Evolutionary conservation across 1,140 invertebrate genomes (phyloP).

Genomic region (Drosophila malerkotliana): DNA sequence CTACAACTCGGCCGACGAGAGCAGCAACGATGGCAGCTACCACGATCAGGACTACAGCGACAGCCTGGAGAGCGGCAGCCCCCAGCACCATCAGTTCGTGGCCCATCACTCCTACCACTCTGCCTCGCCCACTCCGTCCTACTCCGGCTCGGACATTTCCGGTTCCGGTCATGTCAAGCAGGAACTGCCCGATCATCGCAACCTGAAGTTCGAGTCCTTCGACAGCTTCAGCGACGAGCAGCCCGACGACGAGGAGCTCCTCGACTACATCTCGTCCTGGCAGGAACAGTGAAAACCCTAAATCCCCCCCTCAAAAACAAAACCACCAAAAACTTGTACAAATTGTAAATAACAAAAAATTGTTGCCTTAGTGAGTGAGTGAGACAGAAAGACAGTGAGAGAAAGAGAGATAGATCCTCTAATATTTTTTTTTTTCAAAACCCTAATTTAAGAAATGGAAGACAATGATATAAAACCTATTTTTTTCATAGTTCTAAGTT

Average conservation of each 20-base stretch:
- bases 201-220: constrained; percentile 87
- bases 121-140: constrained; percentile 92
- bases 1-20: constrained; percentile 61
- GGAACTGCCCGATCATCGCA: constrained; percentile 47
- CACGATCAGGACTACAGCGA: constrained; percentile 25
- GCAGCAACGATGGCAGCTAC: constrained; percentile 71
- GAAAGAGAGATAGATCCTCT: constrained; percentile 49
- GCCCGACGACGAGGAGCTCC: constrained; percentile 94
- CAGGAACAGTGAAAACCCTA: constrained; percentile 86
- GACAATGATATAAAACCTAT: constrained; percentile 81
- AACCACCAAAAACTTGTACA: constrained; percentile 47
- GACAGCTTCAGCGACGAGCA: constrained; percentile 92
- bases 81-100: constrained; percentile 67
- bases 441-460: constrained; percentile 66
- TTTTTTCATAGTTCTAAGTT: constrained; percentile 66
- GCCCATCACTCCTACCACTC: constrained; percentile 84
- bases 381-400: constrained; percentile 2
- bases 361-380: constrained; percentile 65
- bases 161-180: constrained; percentile 64
- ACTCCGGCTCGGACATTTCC: constrained; percentile 86
- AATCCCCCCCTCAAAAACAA: background rate
- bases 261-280: constrained; percentile 95
- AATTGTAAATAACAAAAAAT: constrained; percentile 65
- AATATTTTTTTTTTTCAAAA: constrained; percentile 58
- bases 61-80: constrained; percentile 84